Percentiles rank a stretch among this genome's conserved stretches.
These are phyloP conservation scores for Ophioninae sp. DNA, from an alignment of 2,888 invertebrate genomes.

Conservation along the genomic window DNA sequence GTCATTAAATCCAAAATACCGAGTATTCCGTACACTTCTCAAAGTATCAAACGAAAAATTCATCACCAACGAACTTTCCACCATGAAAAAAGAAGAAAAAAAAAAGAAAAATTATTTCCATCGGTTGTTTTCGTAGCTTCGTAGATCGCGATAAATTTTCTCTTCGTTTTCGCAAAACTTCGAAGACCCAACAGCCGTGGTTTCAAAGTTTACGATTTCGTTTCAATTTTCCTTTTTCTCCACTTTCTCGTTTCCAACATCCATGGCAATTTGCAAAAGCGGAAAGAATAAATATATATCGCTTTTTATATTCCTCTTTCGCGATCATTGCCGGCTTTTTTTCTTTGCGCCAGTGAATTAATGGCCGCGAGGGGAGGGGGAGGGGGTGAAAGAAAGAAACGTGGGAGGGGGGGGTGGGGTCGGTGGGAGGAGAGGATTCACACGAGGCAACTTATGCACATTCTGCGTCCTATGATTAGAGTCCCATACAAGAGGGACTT, in stretches of 20 bases:
- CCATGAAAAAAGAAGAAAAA: too few species aligned
- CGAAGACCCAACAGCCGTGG: neutral
- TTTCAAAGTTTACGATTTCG: conserved; percentile 30
- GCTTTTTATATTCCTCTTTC: conserved; percentile 15
- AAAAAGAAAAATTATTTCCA: too few species aligned
- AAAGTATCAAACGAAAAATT: too few species aligned
- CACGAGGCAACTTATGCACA: conserved; percentile 26
- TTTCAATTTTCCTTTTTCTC: too few species aligned
- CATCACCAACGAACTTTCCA: too few species aligned
- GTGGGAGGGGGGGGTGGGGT: neutral
- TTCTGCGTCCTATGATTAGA: conserved; percentile 59
- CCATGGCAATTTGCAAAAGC: neutral
- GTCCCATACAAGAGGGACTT: conserved; percentile 37
- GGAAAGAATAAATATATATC: conserved; percentile 20
- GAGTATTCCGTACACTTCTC: too few species aligned
- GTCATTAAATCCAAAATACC: too few species aligned
- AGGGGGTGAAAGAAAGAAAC: neutral
- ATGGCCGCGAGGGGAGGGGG: too few species aligned
- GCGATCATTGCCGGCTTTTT: conserved; percentile 31
- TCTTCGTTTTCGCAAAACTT: neutral
- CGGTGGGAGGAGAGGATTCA: conserved; percentile 10
- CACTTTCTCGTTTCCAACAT: conserved; percentile 3
- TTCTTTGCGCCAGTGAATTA: conserved; percentile 45
- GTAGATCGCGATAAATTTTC: too few species aligned
- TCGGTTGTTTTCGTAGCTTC: too few species aligned